phyloP scores from a whole-genome alignment of 2,888 invertebrate species.

The Drosophila rellima region DNA sequence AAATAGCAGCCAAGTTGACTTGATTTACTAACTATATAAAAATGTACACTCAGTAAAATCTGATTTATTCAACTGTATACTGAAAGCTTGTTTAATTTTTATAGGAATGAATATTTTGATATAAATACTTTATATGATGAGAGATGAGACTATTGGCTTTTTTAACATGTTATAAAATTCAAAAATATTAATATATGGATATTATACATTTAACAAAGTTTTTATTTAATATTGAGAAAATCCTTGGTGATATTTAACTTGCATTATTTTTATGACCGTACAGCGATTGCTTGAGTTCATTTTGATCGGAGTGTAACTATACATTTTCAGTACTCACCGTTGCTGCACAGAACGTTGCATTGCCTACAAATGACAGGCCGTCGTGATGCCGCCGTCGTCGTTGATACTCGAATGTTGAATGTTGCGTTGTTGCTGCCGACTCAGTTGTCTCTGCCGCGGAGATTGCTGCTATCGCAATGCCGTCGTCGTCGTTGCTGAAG shows the following conservation, averaged over 20 bases:
- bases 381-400: constrained; percentile 70
- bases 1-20: not conserved
- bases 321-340: constrained; percentile 82
- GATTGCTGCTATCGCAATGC: constrained; percentile 46
- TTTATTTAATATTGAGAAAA: too few relatives aligned
- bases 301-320: not conserved
- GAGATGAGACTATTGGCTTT: too few relatives aligned
- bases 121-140: too few relatives aligned
- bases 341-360: constrained; percentile 86
- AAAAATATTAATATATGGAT: too few relatives aligned
- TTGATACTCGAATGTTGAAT: constrained; percentile 42
- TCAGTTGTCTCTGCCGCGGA: constrained; percentile 32
- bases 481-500: constrained; percentile 37
- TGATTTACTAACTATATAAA: not conserved
- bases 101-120: too few relatives aligned
- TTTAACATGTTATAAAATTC: too few relatives aligned
- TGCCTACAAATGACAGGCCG: constrained; percentile 86
- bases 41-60: not conserved
- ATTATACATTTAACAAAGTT: too few relatives aligned
- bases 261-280: too few relatives aligned
- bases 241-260: too few relatives aligned
- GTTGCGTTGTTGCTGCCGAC: constrained; percentile 38
- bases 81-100: too few relatives aligned
- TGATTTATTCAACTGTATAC: too few relatives aligned
- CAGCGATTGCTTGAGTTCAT: too few relatives aligned